phyloP scores from a whole-genome alignment of 2,888 invertebrate species.

The Megaustenia siamemsis region DNA sequence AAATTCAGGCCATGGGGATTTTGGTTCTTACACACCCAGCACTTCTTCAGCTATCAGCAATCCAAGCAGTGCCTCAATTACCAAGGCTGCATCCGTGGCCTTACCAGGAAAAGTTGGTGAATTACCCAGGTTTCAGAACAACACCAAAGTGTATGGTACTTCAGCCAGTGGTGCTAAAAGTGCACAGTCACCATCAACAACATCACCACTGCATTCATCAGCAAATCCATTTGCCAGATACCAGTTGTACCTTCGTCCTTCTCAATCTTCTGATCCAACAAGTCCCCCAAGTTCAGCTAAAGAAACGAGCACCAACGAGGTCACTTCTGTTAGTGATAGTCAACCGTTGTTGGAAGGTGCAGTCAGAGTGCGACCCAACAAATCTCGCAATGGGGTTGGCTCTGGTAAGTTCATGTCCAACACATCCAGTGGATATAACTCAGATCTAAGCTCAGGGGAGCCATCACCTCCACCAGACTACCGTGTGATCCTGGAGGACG shows the following conservation, averaged over 20 bases:
- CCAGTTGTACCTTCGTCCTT: neutral
- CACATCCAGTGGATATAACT: conserved; percentile 66
- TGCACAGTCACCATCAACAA: neutral
- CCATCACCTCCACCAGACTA: conserved; percentile 70
- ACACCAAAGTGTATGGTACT: conserved; percentile 28
- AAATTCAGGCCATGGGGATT: conserved; percentile 15
- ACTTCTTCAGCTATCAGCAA: neutral
- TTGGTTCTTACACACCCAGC: conserved; percentile 6
- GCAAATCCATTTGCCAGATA: conserved; percentile 42
- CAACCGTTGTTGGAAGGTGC: conserved; percentile 39
- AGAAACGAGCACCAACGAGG: neutral
- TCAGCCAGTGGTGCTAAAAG: neutral
- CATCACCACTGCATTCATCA: conserved; percentile 2
- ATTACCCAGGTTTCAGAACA: conserved; percentile 40
- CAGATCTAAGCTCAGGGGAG: conserved; percentile 51
- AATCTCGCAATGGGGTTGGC: conserved; percentile 58
- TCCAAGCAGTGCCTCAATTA: neutral
- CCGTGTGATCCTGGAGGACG: conserved; percentile 69
- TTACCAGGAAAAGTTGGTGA: neutral
- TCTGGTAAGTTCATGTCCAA: conserved; percentile 51
- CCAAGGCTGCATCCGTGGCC: neutral
- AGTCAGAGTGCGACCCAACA: conserved; percentile 52
- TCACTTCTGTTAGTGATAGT: neutral
- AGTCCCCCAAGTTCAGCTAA: neutral
- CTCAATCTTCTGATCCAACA: conserved; percentile 9